These are phyloP conservation scores for Lasioglossum oenotherae DNA, from an alignment of 2,888 invertebrate species.

Conservation along the genomic window DNA sequence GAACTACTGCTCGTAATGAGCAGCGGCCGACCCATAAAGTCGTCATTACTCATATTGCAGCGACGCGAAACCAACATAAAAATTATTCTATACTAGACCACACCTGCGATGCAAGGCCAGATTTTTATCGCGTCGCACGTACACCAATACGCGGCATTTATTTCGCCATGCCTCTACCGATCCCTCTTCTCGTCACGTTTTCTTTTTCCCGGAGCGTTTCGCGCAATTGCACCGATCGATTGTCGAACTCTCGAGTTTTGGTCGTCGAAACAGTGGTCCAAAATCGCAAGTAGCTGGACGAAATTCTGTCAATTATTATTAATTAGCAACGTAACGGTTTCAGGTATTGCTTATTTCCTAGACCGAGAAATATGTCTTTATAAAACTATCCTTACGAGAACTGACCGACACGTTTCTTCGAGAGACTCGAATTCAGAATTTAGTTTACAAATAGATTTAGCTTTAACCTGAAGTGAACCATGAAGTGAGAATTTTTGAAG, in stretches of 20 bases:
- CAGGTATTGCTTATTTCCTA: no score
- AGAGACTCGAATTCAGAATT: background rate
- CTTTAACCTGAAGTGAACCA: no score
- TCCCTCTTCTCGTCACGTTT: constrained; percentile 9
- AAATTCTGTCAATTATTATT: background rate
- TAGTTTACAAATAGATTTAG: background rate
- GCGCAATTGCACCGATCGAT: background rate
- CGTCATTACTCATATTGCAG: constrained; percentile 67
- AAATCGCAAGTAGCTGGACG: background rate
- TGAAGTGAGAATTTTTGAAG: no score
- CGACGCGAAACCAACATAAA: constrained; percentile 54
- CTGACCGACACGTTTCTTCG: background rate
- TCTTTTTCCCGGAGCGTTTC: constrained; percentile 28
- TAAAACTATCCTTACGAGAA: background rate
- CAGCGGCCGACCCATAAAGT: constrained; percentile 73
- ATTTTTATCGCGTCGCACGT: constrained; percentile 72
- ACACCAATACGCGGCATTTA: constrained; percentile 54
- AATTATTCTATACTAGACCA: constrained; percentile 70
- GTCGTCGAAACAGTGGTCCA: background rate
- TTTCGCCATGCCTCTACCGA: constrained; percentile 53
- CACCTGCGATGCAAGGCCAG: constrained; percentile 79
- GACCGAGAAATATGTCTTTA: no score
- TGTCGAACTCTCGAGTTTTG: background rate
- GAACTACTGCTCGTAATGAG: constrained; percentile 52
- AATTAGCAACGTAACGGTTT: background rate